A percentile compares a stretch with the other conserved stretches of the same genome.
Conservation (phyloP, 2,888 invertebrate species). For the Latrodectus hesperus region DNA sequence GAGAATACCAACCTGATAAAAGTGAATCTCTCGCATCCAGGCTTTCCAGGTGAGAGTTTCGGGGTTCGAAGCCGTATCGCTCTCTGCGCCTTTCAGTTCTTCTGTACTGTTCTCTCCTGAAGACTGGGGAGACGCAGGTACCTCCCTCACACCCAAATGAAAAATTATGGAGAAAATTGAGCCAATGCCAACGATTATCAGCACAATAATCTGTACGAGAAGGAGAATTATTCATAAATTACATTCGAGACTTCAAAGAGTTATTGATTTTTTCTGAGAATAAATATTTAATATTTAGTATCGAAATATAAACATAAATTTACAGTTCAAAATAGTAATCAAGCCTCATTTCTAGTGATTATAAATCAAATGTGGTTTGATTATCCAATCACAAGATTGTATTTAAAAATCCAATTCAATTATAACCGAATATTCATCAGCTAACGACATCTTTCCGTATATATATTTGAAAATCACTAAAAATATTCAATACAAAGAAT, state of each 20-base stretch:
- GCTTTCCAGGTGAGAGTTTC: slow-evolving; percentile 71
- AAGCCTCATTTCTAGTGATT: too few relatives aligned
- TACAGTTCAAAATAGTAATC: too few relatives aligned
- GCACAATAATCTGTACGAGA: slow-evolving; percentile 72
- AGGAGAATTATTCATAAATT: not conserved
- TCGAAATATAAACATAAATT: too few relatives aligned
- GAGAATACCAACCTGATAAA: slow-evolving; percentile 72
- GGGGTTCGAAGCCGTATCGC: not conserved
- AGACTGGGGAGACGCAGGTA: not conserved
- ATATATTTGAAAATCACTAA: too few relatives aligned
- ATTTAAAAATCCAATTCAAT: too few relatives aligned
- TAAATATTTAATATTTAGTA: not conserved
- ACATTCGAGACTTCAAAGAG: not conserved
- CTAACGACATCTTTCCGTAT: too few relatives aligned
- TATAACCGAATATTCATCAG: too few relatives aligned
- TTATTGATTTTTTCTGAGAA: not conserved
- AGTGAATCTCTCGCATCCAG: slow-evolving; percentile 73
- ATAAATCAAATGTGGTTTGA: too few relatives aligned
- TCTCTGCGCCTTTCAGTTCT: not conserved
- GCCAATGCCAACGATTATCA: slow-evolving; percentile 72
- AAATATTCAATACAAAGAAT: too few relatives aligned
- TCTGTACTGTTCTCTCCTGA: slow-evolving; percentile 31
- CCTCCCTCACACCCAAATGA: slow-evolving; percentile 71
- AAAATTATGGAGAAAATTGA: slow-evolving; percentile 72
- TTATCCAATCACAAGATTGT: too few relatives aligned